A percentile compares a stretch with the other conserved stretches of the same genome.
Conservation (phyloP, 1,140 invertebrate genomes). For the Bombus terrestris region DNA sequence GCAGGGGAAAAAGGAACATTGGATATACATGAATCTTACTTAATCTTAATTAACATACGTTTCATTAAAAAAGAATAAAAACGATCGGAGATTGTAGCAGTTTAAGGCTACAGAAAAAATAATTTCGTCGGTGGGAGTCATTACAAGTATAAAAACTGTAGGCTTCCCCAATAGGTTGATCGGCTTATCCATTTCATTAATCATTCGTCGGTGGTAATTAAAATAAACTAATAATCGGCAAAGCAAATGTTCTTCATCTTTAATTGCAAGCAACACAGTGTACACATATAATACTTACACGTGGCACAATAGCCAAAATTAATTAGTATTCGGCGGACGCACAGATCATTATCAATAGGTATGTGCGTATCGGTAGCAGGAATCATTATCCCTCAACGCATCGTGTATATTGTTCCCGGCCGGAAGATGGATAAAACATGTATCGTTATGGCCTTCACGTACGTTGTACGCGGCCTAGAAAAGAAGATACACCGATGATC, state of each 20-base stretch:
- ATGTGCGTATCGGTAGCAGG: neutral
- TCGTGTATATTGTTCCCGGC: slow-evolving; percentile 15
- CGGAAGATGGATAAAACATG: slow-evolving; percentile 15
- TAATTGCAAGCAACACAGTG: neutral
- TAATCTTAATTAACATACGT: neutral
- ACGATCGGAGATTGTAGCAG: neutral
- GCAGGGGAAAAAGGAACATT: neutral
- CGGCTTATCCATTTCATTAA: neutral
- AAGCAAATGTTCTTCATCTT: neutral
- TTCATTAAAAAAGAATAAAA: neutral
- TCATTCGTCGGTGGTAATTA: neutral
- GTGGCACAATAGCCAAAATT: neutral
- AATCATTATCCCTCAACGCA: slow-evolving; percentile 15
- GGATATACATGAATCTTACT: neutral
- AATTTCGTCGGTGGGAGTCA: neutral
- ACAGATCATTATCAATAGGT: slow-evolving; percentile 14
- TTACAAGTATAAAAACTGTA: neutral
- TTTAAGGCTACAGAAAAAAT: neutral
- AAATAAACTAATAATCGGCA: neutral
- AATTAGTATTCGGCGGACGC: slow-evolving; percentile 6
- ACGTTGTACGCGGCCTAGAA: neutral
- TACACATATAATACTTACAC: neutral
- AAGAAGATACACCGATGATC: neutral
- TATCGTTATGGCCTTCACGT: slow-evolving; percentile 6
- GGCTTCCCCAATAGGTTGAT: neutral